A percentile compares a stretch with the other conserved stretches of the same genome.
Conservation (phyloP, 2,797 vertebrate genomes). For the Amniataba percoides region DNA sequence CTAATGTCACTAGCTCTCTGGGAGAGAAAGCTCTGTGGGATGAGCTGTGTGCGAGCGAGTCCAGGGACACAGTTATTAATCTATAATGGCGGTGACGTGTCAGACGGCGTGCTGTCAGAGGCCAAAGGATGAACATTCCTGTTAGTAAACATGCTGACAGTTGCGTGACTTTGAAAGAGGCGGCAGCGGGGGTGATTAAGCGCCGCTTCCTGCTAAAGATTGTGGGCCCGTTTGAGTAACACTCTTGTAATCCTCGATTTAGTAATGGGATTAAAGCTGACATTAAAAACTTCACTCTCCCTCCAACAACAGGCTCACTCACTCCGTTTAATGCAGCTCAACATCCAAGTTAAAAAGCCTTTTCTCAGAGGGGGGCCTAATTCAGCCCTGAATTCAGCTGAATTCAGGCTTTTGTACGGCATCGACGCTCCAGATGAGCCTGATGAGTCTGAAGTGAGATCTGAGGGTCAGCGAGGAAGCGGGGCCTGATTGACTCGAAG, state of each 20-base stretch:
- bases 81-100: slow-evolving; percentile 55
- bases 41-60: slow-evolving; percentile 35
- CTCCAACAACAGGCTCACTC: slow-evolving; percentile 24
- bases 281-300: slow-evolving; percentile 47
- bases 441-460: slow-evolving; percentile 34
- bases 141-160: slow-evolving; percentile 64
- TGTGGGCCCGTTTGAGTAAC: slow-evolving; percentile 39
- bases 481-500: slow-evolving; percentile 43
- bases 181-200: slow-evolving; percentile 18
- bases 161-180: slow-evolving; percentile 11
- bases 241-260: slow-evolving; percentile 65
- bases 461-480: slow-evolving; percentile 43
- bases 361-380: slow-evolving; percentile 13
- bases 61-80: slow-evolving; percentile 56
- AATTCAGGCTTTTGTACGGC: background rate
- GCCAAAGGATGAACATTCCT: slow-evolving; percentile 53
- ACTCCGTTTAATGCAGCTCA: slow-evolving; percentile 26
- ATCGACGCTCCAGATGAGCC: background rate
- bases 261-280: slow-evolving; percentile 61
- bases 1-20: slow-evolving; percentile 45
- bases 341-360: slow-evolving; percentile 35
- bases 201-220: slow-evolving; percentile 21
- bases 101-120: slow-evolving; percentile 46
- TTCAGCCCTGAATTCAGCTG: too few species aligned
- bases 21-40: slow-evolving; percentile 37